These are phyloP conservation scores for Maniola jurtina DNA, from an alignment of 1,140 invertebrate species.

Conservation along the genomic window DNA sequence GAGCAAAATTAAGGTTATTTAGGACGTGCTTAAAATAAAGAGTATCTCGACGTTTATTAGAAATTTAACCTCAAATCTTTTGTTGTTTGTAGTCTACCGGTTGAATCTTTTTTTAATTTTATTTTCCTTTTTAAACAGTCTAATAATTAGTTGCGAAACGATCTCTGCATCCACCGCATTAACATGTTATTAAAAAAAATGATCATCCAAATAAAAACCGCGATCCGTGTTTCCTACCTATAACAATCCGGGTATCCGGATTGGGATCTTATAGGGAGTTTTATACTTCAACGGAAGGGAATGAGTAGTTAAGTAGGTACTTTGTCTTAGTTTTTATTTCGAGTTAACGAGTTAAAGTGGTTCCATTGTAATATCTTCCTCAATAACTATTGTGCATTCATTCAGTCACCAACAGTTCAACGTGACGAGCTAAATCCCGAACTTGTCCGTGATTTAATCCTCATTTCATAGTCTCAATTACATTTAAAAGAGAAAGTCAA, in stretches of 20 bases:
- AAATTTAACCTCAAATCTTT: constrained; percentile 28
- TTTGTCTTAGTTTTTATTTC: too few species aligned
- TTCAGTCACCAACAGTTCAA: background rate
- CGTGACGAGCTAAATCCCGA: constrained; percentile 7
- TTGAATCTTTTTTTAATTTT: background rate
- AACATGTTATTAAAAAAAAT: too few species aligned
- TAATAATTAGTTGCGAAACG: background rate
- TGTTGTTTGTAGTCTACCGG: background rate
- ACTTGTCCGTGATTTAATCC: constrained; percentile 13
- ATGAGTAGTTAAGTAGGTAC: too few species aligned
- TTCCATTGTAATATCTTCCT: background rate
- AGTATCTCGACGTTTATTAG: constrained; percentile 33
- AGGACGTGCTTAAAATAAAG: constrained; percentile 38
- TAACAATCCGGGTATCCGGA: too few species aligned
- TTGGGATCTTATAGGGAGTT: too few species aligned
- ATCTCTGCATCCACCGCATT: too few species aligned
- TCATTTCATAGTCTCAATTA: constrained; percentile 18
- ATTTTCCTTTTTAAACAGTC: background rate
- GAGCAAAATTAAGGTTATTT: constrained; percentile 37
- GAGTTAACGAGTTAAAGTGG: too few species aligned
- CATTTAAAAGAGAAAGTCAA: constrained; percentile 26
- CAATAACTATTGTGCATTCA: background rate
- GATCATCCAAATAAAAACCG: too few species aligned
- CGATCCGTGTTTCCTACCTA: too few species aligned
- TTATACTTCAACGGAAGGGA: too few species aligned